phyloP scores from a whole-genome alignment of 2,888 invertebrate genomes.

The Microctonus hyperodae region DNA sequence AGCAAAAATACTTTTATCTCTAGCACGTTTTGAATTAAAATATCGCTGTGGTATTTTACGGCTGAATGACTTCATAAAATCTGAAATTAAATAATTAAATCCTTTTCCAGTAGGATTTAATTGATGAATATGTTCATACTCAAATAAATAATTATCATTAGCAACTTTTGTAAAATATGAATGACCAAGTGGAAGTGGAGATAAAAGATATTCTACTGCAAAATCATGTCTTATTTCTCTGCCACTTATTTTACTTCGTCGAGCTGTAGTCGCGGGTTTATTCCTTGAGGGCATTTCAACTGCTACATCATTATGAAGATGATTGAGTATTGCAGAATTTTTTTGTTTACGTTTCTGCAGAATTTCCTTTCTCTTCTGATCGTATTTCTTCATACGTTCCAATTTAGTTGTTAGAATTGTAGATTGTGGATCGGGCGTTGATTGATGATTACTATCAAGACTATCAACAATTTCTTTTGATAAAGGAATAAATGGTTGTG shows the following conservation, averaged over 20 bases:
- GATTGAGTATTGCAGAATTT: not conserved
- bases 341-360: slow-evolving; percentile 7
- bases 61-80: not conserved
- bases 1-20: not conserved
- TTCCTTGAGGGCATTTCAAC: slow-evolving; percentile 11
- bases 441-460: not conserved
- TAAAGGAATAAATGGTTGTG: slow-evolving; percentile 41
- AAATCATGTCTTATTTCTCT: slow-evolving; percentile 28
- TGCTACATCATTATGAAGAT: slow-evolving; percentile 1
- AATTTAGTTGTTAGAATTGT: slow-evolving; percentile 34
- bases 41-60: not conserved
- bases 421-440: slow-evolving; percentile 11
- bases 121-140: not conserved
- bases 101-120: not conserved
- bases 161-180: not conserved
- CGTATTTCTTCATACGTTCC: slow-evolving; percentile 41
- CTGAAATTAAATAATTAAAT: not conserved
- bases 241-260: not conserved
- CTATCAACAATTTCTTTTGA: slow-evolving; percentile 34
- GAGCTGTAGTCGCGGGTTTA: not conserved
- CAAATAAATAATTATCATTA: not conserved
- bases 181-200: slow-evolving; percentile 13
- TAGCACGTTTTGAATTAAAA: not conserved
- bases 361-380: slow-evolving; percentile 33
- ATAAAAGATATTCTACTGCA: slow-evolving; percentile 33